Evolutionary conservation across 2,113 vertebrate species (phyloP), one percentile per base, ranked within the genome.

Genomic region (Labrus mixtus): DNA sequence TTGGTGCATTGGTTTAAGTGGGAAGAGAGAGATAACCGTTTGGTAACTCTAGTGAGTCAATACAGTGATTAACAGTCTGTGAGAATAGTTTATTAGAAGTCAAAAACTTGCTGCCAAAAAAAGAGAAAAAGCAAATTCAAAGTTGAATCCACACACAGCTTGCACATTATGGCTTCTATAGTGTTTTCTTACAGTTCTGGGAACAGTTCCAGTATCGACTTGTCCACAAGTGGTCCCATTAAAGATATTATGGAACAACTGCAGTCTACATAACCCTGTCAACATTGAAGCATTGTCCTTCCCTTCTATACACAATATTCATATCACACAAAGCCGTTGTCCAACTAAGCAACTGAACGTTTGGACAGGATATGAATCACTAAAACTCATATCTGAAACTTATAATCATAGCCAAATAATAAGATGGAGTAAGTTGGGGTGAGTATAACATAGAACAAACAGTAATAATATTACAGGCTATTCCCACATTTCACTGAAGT

Each of bases 141-240:
- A 36, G 17, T 50, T 45, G n/a, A 70, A 69, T 76, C 55, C 43
- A 62, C 68, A 25, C 54, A 70, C 57, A 73, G 54, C 51, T 59
- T 78, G 54, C 39, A 46, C 39, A 61, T 25, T 65, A 57, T 55
- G 46, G 60, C 57, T 64, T 56, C 51, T 70, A 63, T 33, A 70
- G 75, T 51, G 36, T 59, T 51, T 60, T 74, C 57, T 74, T 78
- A 68, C 43, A 68, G 39, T 68, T 78, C 74, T 83, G 73, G 65
- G 67, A 78, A 72, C 60, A 54, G 60, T 39, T 87, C 72, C 58
- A 73, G 16, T n/a, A 17, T 23, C 56, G 59, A 81, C 79, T 22
- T 59, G 57, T 68, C 54, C 25, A 66, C 54, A 54, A 83, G 56
- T 68, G 66, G 57, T 72, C 62, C 77, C 77, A 78, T 73, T 81